Percentiles rank a stretch among this genome's conserved stretches.
Evolutionary conservation across 1,140 invertebrate species (phyloP).

Genomic region (Scaptomyza montana): DNA sequence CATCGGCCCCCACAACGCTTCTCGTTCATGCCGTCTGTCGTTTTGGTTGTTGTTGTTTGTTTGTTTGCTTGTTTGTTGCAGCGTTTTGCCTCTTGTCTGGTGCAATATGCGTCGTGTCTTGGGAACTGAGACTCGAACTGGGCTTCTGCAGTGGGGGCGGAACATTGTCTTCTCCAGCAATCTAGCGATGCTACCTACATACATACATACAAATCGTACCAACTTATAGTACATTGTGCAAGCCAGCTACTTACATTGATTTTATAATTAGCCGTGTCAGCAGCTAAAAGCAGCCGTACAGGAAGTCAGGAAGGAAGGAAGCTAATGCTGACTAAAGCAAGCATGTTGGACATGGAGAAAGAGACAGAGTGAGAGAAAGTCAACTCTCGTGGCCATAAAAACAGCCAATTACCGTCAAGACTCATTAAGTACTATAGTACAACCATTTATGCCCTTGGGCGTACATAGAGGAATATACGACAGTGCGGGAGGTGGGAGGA

Average conservation of each 20-base stretch:
- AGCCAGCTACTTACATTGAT: slow-evolving; percentile 65
- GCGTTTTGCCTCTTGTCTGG: slow-evolving; percentile 64
- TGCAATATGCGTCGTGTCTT: slow-evolving; percentile 74
- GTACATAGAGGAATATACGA: background rate
- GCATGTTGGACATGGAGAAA: background rate
- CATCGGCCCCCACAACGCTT: too few relatives aligned
- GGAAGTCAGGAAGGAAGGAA: slow-evolving; percentile 44
- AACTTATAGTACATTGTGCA: background rate
- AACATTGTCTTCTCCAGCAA: background rate
- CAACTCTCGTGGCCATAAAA: slow-evolving; percentile 74
- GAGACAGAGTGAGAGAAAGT: slow-evolving; percentile 33
- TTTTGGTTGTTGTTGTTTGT: background rate
- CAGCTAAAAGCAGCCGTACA: slow-evolving; percentile 14
- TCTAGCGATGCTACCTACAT: slow-evolving; percentile 3
- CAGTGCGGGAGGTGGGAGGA: background rate
- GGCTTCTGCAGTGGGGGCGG: slow-evolving; percentile 1
- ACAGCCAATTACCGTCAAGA: slow-evolving; percentile 78
- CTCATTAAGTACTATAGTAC: slow-evolving; percentile 70
- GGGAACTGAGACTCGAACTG: too few relatives aligned
- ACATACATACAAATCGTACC: background rate
- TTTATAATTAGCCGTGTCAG: slow-evolving; percentile 69
- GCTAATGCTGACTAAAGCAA: slow-evolving; percentile 34
- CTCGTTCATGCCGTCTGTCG: background rate
- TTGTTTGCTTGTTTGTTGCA: slow-evolving; percentile 43
- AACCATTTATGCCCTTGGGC: slow-evolving; percentile 35